phyloP scores from a whole-genome alignment of 2,797 vertebrate genomes.

The Astyanax mexicanus region DNA sequence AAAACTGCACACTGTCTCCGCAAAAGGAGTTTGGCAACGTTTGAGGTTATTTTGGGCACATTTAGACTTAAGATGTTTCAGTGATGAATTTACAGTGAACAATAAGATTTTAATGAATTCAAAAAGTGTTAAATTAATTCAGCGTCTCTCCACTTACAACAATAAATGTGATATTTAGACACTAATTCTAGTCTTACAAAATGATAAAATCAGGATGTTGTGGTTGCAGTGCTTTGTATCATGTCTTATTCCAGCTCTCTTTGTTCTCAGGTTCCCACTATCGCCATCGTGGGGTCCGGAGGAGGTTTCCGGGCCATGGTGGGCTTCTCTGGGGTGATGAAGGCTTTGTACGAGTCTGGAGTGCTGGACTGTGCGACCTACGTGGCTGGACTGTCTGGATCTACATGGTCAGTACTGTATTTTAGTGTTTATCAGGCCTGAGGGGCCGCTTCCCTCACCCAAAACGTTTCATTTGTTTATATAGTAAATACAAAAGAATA shows the following conservation, averaged over 20 bases:
- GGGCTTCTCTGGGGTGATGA: constrained; percentile 95
- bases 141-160: too few relatives aligned
- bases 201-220: neutral
- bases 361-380: constrained; percentile 95
- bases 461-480: neutral
- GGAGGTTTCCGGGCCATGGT: constrained; percentile 98
- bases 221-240: neutral
- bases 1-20: too few relatives aligned
- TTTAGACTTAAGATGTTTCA: too few relatives aligned
- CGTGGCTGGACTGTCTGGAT: constrained; percentile 94
- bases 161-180: too few relatives aligned
- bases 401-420: constrained; percentile 89
- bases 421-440: neutral
- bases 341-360: constrained; percentile 94
- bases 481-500: neutral
- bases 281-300: constrained; percentile 93
- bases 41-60: too few relatives aligned
- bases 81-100: too few relatives aligned
- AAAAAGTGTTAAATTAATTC: too few relatives aligned
- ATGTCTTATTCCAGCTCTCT: constrained; percentile 4
- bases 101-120: too few relatives aligned
- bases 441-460: neutral
- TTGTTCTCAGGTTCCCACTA: constrained; percentile 88
- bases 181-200: too few relatives aligned
- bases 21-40: too few relatives aligned